A percentile compares a stretch with the other conserved stretches of the same genome.
Conservation (phyloP, 2,797 vertebrate species). For the Galaxias olidus region DNA sequence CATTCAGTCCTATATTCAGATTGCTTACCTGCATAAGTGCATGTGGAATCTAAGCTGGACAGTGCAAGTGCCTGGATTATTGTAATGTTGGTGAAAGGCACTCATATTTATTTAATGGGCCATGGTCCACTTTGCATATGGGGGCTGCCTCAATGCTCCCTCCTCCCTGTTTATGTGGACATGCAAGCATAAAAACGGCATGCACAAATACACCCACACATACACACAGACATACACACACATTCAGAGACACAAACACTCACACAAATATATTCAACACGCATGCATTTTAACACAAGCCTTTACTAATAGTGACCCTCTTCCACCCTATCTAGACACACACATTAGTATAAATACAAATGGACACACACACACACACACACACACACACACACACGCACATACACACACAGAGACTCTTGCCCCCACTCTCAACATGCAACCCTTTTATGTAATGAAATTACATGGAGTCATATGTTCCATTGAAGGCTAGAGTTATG, state of each 20-base stretch:
- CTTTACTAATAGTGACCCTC: slow-evolving; percentile 67
- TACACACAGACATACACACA: slow-evolving; percentile 31
- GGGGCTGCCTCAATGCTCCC: slow-evolving; percentile 44
- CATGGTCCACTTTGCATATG: slow-evolving; percentile 62
- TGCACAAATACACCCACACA: slow-evolving; percentile 42
- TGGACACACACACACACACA: slow-evolving; percentile 41
- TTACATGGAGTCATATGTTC: slow-evolving; percentile 72
- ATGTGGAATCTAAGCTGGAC: slow-evolving; percentile 42
- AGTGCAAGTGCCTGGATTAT: slow-evolving; percentile 58
- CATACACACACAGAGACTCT: slow-evolving; percentile 2
- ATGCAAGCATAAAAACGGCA: slow-evolving; percentile 7
- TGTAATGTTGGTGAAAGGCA: slow-evolving; percentile 63
- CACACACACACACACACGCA: slow-evolving; percentile 24
- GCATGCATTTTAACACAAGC: slow-evolving; percentile 58
- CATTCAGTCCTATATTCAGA: slow-evolving; percentile 51
- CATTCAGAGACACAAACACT: slow-evolving; percentile 19
- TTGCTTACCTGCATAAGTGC: slow-evolving; percentile 47
- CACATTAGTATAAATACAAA: slow-evolving; percentile 25
- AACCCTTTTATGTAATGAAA: slow-evolving; percentile 87
- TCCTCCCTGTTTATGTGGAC: neutral
- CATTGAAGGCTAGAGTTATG: slow-evolving; percentile 73
- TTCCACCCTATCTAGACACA: slow-evolving; percentile 45
- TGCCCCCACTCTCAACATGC: slow-evolving; percentile 49
- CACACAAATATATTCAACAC: slow-evolving; percentile 17
- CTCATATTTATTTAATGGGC: slow-evolving; percentile 64